Percentiles rank a stretch among this genome's conserved stretches.
Conservation (phyloP, 2,797 vertebrate species). For the Scomberomorus guttatus region DNA sequence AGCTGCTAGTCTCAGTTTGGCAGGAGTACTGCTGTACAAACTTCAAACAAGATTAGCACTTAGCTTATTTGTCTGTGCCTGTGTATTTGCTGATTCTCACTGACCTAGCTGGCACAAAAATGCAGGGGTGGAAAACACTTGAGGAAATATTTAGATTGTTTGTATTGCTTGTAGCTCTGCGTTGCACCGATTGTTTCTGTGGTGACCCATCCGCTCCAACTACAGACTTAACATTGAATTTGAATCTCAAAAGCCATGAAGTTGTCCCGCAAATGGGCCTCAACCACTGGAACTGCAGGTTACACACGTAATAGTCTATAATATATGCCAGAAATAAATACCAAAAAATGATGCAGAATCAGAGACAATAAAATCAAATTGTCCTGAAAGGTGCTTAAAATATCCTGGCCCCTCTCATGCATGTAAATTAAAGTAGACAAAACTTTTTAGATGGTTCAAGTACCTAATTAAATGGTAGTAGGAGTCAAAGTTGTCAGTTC, state of each 20-base stretch:
- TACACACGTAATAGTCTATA: not conserved
- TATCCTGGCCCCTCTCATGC: not conserved
- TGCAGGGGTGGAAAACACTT: not conserved
- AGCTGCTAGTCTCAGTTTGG: conserved; percentile 7
- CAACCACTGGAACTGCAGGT: not conserved
- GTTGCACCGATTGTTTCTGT: conserved; percentile 3
- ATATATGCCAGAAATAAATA: not conserved
- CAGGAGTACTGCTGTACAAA: not conserved
- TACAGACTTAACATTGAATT: not conserved
- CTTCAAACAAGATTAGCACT: conserved; percentile 1
- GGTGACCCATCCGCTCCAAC: not conserved
- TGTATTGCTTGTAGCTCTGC: not conserved
- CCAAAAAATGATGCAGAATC: not conserved
- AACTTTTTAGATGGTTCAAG: not conserved
- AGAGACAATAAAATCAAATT: not conserved
- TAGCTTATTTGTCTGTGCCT: conserved; percentile 1
- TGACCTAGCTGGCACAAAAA: not conserved
- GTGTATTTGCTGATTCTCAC: conserved; percentile 13
- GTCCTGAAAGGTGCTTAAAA: not conserved
- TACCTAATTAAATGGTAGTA: not conserved
- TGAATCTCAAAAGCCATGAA: conserved; percentile 6
- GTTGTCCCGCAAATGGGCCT: not conserved
- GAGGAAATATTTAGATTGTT: not conserved
- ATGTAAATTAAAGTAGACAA: not conserved
- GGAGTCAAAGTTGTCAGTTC: not conserved